phyloP scores from a whole-genome alignment of 2,888 invertebrate genomes.

The Eristalis intricaria region DNA sequence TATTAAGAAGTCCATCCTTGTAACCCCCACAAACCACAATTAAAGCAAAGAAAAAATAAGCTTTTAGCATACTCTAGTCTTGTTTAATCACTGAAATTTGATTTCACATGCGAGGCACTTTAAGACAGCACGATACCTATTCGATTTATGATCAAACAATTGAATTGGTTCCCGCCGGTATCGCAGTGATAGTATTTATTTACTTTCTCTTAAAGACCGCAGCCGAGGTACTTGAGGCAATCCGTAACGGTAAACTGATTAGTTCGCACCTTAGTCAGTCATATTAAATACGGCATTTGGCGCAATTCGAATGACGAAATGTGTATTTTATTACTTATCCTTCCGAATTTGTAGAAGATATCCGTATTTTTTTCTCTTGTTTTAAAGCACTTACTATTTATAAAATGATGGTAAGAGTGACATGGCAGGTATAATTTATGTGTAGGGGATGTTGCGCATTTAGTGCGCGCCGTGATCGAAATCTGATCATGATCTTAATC shows the following conservation, averaged over 20 bases:
- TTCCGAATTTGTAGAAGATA: slow-evolving; percentile 8
- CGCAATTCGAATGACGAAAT: slow-evolving; percentile 17
- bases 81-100: not conserved
- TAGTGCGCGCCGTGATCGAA: slow-evolving; percentile 22
- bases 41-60: slow-evolving; percentile 6
- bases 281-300: slow-evolving; percentile 51
- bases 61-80: slow-evolving; percentile 26
- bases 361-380: not conserved
- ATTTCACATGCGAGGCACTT: not conserved
- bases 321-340: slow-evolving; percentile 48
- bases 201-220: slow-evolving; percentile 36
- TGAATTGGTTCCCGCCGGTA: slow-evolving; percentile 7
- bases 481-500: slow-evolving; percentile 39
- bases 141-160: not conserved
- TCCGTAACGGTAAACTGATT: slow-evolving; percentile 64
- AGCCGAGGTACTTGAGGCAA: slow-evolving; percentile 61
- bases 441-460: not conserved
- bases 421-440: not conserved
- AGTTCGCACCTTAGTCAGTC: slow-evolving; percentile 46
- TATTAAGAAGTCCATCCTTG: slow-evolving; percentile 14
- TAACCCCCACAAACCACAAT: slow-evolving; percentile 4
- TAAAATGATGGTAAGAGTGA: not conserved
- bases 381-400: not conserved
- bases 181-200: slow-evolving; percentile 11
- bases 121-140: not conserved